Evolutionary conservation across 1,140 invertebrate genomes (phyloP).

Genomic region (Macrocentrus cingulum): DNA sequence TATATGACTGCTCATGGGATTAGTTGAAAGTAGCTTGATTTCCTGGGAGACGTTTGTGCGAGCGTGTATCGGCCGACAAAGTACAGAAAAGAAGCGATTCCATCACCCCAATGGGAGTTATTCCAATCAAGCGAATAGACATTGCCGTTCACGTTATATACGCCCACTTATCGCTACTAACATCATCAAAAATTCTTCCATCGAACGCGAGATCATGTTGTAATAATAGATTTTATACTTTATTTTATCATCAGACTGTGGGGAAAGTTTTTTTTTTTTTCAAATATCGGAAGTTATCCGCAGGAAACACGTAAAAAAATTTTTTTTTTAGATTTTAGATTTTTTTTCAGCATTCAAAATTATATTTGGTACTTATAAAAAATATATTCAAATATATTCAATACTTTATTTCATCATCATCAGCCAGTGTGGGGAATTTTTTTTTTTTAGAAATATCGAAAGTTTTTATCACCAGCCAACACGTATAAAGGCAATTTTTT

Average conservation of each 20-base stretch:
- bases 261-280: too few relatives aligned
- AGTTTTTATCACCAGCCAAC: too few relatives aligned
- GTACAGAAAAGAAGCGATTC: constrained; percentile 21
- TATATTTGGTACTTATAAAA: too few relatives aligned
- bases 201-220: not conserved
- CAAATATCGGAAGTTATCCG: too few relatives aligned
- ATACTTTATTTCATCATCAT: too few relatives aligned
- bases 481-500: too few relatives aligned
- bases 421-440: too few relatives aligned
- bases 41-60: constrained; percentile 28
- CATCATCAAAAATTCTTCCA: constrained; percentile 1
- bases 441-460: too few relatives aligned
- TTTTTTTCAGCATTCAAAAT: too few relatives aligned
- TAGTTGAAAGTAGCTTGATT: constrained; percentile 32
- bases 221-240: not conserved
- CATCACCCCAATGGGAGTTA: constrained; percentile 25
- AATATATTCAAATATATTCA: too few relatives aligned
- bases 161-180: constrained; percentile 18
- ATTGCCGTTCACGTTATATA: constrained; percentile 21
- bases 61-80: not conserved
- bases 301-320: too few relatives aligned
- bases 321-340: too few relatives aligned
- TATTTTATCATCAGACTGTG: not conserved
- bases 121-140: constrained; percentile 33
- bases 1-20: constrained; percentile 19